These are phyloP conservation scores for Spodoptera exigua DNA, from an alignment of 2,888 invertebrate species.

Conservation along the genomic window DNA sequence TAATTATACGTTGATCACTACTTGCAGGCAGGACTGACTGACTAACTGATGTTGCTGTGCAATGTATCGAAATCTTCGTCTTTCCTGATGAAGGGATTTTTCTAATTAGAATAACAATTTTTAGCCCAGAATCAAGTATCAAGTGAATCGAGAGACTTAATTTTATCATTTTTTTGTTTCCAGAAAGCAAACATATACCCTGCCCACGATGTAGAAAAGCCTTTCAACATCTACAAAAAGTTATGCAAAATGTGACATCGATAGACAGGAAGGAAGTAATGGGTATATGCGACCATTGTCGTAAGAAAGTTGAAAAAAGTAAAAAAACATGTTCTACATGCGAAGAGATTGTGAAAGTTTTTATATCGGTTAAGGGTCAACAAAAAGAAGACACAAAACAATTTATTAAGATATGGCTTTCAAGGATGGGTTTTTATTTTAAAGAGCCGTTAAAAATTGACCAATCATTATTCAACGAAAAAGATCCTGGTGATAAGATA, in stretches of 20 bases:
- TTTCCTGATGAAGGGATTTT: too few species aligned
- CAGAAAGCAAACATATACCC: slow-evolving; percentile 66
- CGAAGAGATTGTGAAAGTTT: slow-evolving; percentile 67
- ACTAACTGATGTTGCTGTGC: too few species aligned
- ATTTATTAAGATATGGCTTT: slow-evolving; percentile 57
- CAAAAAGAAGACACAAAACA: slow-evolving; percentile 57
- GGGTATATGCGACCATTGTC: slow-evolving; percentile 75
- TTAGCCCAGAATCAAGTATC: too few species aligned
- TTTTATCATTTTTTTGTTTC: slow-evolving; percentile 41
- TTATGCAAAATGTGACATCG: slow-evolving; percentile 61
- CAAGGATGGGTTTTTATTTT: slow-evolving; percentile 56
- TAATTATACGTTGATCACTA: too few species aligned
- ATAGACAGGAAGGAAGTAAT: slow-evolving; percentile 65
- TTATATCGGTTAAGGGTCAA: slow-evolving; percentile 63
- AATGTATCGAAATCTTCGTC: too few species aligned
- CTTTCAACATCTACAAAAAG: slow-evolving; percentile 65
- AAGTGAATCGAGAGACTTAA: too few species aligned
- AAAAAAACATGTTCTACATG: slow-evolving; percentile 68
- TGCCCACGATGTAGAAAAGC: slow-evolving; percentile 75
- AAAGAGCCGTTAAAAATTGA: slow-evolving; percentile 39
- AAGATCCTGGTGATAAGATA: too few species aligned
- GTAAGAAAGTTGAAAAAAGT: slow-evolving; percentile 41
- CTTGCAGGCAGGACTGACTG: too few species aligned
- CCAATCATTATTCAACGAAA: slow-evolving; percentile 4
- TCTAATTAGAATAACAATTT: too few species aligned